phyloP scores from a whole-genome alignment of 2,888 invertebrate species.

The Dioctria rufipes region DNA sequence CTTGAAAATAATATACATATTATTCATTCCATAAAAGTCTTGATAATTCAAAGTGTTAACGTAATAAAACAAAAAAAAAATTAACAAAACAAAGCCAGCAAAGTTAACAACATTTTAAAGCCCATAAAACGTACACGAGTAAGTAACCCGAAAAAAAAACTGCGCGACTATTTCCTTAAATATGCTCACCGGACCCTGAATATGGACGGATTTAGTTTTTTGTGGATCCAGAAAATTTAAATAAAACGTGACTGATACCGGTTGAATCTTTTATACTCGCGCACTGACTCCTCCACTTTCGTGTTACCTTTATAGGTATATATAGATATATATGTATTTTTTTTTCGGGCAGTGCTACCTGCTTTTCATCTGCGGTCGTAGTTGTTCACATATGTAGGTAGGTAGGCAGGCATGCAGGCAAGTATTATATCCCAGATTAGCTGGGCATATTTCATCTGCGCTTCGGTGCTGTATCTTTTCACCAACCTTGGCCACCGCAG shows the following conservation, averaged over 20 bases:
- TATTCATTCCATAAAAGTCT: constrained; percentile 9
- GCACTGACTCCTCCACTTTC: constrained; percentile 50
- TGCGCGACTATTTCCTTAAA: constrained; percentile 22
- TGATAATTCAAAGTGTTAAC: constrained; percentile 38
- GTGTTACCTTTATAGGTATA: not conserved
- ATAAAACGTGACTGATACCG: constrained; percentile 56
- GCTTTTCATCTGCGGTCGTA: constrained; percentile 19
- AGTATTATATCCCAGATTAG: constrained; percentile 14
- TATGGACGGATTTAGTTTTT: constrained; percentile 55
- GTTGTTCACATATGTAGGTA: not conserved
- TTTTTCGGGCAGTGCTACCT: constrained; percentile 34
- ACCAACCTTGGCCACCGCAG: not conserved
- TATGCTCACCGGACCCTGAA: constrained; percentile 16
- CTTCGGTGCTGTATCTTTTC: constrained; percentile 21
- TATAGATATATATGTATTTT: not conserved
- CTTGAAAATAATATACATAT: no score
- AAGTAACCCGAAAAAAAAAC: constrained; percentile 9
- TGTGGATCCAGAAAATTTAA: constrained; percentile 54
- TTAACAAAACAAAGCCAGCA: not conserved
- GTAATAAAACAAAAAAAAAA: constrained; percentile 4
- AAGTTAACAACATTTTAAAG: not conserved
- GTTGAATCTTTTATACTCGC: constrained; percentile 27
- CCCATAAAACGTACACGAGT: constrained; percentile 1
- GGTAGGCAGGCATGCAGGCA: no score
- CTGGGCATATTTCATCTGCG: constrained; percentile 53